Percentiles rank a stretch among this genome's conserved stretches.
phyloP scores from a whole-genome alignment of 2,797 vertebrate species.

The Sebastes matsubarae region DNA sequence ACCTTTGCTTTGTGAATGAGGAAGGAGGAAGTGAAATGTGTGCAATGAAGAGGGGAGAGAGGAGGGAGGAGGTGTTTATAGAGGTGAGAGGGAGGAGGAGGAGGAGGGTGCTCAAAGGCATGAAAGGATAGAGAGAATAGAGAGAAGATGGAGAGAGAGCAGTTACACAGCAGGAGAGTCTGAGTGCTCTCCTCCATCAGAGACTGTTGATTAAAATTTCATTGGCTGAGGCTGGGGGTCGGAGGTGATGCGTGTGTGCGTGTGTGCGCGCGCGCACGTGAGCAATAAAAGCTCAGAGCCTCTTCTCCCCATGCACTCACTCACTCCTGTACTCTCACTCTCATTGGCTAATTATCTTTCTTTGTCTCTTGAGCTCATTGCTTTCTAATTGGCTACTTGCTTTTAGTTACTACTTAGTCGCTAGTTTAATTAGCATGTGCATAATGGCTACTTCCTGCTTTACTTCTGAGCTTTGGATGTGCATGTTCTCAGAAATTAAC shows the following conservation, averaged over 20 bases:
- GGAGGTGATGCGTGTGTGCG: constrained; percentile 51
- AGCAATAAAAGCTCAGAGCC: constrained; percentile 24
- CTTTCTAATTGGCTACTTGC: constrained; percentile 34
- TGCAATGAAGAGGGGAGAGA: constrained; percentile 17
- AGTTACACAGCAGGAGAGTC: constrained; percentile 82
- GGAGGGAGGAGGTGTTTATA: constrained; percentile 32
- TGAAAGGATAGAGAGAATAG: constrained; percentile 56
- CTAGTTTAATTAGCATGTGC: neutral
- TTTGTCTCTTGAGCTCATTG: constrained; percentile 46
- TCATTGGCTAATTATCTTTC: constrained; percentile 47
- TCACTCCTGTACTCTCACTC: constrained; percentile 32
- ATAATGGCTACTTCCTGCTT: neutral
- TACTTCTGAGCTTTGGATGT: neutral
- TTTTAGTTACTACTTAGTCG: neutral
- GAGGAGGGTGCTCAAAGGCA: constrained; percentile 46
- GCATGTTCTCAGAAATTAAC: neutral
- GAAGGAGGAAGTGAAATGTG: constrained; percentile 39
- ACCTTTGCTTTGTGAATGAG: constrained; percentile 62
- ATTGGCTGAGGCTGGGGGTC: constrained; percentile 74
- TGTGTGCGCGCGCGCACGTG: neutral
- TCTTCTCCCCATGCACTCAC: constrained; percentile 31
- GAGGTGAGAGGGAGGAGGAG: constrained; percentile 19
- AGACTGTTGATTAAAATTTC: constrained; percentile 84
- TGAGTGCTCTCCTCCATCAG: constrained; percentile 80
- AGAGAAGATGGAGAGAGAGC: constrained; percentile 21